Evolutionary conservation across 1,140 invertebrate genomes (phyloP).

Genomic region (Drosophila santomea): DNA sequence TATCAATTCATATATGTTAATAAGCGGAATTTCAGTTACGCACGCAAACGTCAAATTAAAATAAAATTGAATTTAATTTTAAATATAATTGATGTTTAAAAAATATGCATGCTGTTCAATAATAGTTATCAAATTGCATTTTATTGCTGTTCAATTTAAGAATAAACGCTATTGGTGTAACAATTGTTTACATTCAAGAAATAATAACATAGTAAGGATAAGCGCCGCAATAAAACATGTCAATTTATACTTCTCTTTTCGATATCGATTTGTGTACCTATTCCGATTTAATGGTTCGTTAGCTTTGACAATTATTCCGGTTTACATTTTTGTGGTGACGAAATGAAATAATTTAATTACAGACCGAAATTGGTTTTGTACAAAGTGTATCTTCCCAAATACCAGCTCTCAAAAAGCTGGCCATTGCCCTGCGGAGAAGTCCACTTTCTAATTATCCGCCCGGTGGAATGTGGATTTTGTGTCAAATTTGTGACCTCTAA

Average conservation of each 20-base stretch:
- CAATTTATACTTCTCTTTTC: too few relatives aligned
- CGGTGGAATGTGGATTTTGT: constrained; percentile 30
- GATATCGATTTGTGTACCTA: too few relatives aligned
- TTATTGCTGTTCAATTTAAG: too few relatives aligned
- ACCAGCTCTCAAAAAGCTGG: background rate
- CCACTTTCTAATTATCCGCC: constrained; percentile 21
- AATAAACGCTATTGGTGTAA: too few relatives aligned
- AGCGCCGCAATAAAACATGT: too few relatives aligned
- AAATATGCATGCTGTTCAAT: too few relatives aligned
- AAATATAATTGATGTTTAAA: constrained; percentile 15
- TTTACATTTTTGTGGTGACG: background rate
- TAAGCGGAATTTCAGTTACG: constrained; percentile 7
- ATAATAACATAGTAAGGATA: too few relatives aligned
- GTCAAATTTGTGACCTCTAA: constrained; percentile 52
- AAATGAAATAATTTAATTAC: background rate
- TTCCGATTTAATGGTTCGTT: too few relatives aligned
- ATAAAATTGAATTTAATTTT: constrained; percentile 15
- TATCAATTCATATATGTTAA: constrained; percentile 23
- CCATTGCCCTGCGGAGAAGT: background rate
- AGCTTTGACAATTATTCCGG: background rate
- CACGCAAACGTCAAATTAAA: constrained; percentile 9
- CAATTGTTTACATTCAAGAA: too few relatives aligned
- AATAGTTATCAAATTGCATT: too few relatives aligned
- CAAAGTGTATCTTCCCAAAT: background rate
- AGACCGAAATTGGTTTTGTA: background rate